phyloP scores from a whole-genome alignment of 2,888 invertebrate species.

The Acanthosoma haemorrhoidale region DNA sequence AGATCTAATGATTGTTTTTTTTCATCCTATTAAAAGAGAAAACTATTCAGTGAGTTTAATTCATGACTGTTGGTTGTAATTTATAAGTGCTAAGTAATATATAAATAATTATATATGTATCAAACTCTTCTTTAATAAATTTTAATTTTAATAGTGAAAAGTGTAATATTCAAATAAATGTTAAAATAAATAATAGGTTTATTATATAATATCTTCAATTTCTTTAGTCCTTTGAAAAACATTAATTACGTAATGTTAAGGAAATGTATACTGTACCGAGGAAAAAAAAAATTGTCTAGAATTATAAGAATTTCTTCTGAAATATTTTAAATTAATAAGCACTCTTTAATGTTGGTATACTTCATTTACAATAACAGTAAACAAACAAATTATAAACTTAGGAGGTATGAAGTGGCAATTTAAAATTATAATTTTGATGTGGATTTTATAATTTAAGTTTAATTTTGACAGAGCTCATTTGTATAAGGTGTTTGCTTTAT shows the following conservation, averaged over 20 bases:
- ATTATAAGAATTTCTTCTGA: not conserved
- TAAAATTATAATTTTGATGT: too few species aligned
- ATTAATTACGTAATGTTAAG: not conserved
- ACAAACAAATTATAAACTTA: too few species aligned
- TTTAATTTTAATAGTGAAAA: conserved; percentile 5
- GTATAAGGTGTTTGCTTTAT: too few species aligned
- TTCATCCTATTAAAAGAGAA: not conserved
- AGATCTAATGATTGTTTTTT: not conserved
- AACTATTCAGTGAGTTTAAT: not conserved
- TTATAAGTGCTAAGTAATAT: not conserved
- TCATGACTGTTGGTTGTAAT: conserved; percentile 1
- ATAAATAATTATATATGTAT: not conserved
- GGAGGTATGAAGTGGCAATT: too few species aligned
- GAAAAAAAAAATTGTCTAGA: conserved; percentile 7
- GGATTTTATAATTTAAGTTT: too few species aligned
- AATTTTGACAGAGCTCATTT: too few species aligned
- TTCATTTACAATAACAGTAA: too few species aligned
- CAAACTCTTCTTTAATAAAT: not conserved
- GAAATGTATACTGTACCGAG: not conserved
- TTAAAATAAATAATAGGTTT: too few species aligned
- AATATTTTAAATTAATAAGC: not conserved
- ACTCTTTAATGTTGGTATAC: too few species aligned
- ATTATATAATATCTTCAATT: not conserved
- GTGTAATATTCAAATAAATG: conserved; percentile 6
- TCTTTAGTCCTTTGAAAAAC: not conserved